Percentiles rank a stretch among this genome's conserved stretches.
phyloP scores from a whole-genome alignment of 2,797 vertebrate genomes.

The Girardinus metallicus region DNA sequence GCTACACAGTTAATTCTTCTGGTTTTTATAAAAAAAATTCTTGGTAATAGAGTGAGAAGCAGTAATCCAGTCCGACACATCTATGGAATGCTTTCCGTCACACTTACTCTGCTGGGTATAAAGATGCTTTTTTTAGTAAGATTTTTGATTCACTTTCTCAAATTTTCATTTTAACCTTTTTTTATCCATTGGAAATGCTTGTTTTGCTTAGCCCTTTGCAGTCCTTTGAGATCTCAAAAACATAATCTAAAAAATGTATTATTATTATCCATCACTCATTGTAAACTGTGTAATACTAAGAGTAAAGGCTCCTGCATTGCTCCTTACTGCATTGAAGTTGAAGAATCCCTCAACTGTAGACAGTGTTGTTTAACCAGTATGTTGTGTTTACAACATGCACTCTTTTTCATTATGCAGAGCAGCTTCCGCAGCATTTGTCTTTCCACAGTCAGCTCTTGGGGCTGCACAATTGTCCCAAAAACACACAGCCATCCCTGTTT shows the following conservation, averaged over 20 bases:
- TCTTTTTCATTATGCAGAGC: neutral
- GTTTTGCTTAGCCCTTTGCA: no score
- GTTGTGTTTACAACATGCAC: neutral
- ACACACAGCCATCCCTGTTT: neutral
- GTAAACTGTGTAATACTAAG: neutral
- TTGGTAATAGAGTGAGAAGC: no score
- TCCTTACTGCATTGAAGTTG: neutral
- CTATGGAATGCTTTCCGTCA: no score
- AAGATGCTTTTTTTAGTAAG: no score
- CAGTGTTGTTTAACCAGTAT: conserved; percentile 3
- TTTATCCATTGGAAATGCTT: no score
- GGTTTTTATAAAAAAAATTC: no score
- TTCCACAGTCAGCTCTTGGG: neutral
- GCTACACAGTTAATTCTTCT: no score
- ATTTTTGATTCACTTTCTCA: no score
- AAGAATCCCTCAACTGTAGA: neutral
- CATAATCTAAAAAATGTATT: no score
- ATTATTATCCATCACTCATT: neutral
- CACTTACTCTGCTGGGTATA: no score
- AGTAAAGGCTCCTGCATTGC: neutral
- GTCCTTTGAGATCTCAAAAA: no score
- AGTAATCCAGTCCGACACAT: neutral
- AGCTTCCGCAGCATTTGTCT: neutral
- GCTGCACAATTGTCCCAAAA: neutral
- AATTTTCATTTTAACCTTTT: no score